Conservation (phyloP, 2,888 invertebrate species). For the Metalampra italica region DNA sequence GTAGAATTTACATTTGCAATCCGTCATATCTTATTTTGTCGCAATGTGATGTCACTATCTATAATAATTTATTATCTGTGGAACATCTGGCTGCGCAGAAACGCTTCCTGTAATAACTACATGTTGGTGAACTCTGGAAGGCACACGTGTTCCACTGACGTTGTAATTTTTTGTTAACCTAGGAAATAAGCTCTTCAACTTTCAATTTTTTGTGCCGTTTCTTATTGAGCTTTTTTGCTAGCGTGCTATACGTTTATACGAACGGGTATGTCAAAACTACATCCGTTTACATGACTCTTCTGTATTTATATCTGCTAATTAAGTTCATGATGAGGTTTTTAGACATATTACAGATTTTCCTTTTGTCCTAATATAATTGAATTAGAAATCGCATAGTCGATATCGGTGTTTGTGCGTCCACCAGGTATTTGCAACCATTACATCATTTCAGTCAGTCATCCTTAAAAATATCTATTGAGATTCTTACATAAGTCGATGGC, state of each 20-base stretch:
- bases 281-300: conserved; percentile 22
- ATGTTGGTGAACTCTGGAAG: too few species aligned
- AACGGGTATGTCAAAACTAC: conserved; percentile 16
- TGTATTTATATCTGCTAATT: conserved; percentile 10
- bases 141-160: too few species aligned
- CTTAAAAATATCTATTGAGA: not conserved
- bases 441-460: not conserved
- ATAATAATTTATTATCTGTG: too few species aligned
- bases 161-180: not conserved
- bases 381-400: too few species aligned
- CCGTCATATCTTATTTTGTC: too few species aligned
- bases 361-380: not conserved
- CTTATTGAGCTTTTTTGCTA: conserved; percentile 18
- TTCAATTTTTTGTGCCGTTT: conserved; percentile 13
- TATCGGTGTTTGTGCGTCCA: too few species aligned
- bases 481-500: not conserved
- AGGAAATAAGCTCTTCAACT: conserved; percentile 21
- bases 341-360: not conserved
- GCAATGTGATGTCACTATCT: too few species aligned
- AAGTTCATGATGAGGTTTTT: not conserved
- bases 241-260: conserved; percentile 16
- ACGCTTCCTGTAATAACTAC: too few species aligned
- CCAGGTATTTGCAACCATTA: too few species aligned
- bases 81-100: too few species aligned
- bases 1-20: too few species aligned